These are phyloP conservation scores for Agrypnia vestita DNA, from an alignment of 1,140 invertebrate genomes.

Conservation along the genomic window DNA sequence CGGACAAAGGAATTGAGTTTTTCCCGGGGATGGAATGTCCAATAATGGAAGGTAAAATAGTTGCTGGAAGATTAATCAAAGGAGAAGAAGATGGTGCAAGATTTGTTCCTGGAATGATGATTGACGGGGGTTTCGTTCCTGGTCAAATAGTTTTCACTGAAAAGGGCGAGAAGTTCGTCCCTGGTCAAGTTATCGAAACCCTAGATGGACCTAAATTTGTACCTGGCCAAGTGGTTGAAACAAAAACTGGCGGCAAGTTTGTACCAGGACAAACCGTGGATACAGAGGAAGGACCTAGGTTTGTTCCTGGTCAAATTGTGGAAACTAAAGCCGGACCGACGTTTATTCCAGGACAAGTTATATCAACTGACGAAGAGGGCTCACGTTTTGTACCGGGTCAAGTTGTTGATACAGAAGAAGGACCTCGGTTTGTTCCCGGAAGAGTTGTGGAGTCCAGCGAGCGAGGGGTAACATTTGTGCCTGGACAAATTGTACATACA, in stretches of 20 bases:
- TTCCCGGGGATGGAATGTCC: slow-evolving; percentile 75
- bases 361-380: slow-evolving; percentile 80
- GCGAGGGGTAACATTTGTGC: slow-evolving; percentile 79
- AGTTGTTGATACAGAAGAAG: slow-evolving; percentile 81
- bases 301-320: slow-evolving; percentile 82
- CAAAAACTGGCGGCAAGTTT: slow-evolving; percentile 79
- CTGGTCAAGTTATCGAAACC: slow-evolving; percentile 82
- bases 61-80: slow-evolving; percentile 79
- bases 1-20: slow-evolving; percentile 79
- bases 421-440: slow-evolving; percentile 83
- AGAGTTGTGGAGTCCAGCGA: slow-evolving; percentile 79
- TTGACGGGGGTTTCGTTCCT: slow-evolving; percentile 79
- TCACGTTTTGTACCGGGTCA: slow-evolving; percentile 83
- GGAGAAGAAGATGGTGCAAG: slow-evolving; percentile 76
- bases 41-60: slow-evolving; percentile 74
- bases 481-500: slow-evolving; percentile 82
- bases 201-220: slow-evolving; percentile 80
- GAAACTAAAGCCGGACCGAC: slow-evolving; percentile 82
- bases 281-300: slow-evolving; percentile 79
- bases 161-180: slow-evolving; percentile 83
- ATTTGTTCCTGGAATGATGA: slow-evolving; percentile 81
- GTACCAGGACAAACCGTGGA: slow-evolving; percentile 82
- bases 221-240: slow-evolving; percentile 82
- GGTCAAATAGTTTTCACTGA: slow-evolving; percentile 82
- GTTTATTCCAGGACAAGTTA: slow-evolving; percentile 84